Evolutionary conservation across 2,797 vertebrate species (phyloP), one percentile per base, ranked within the genome.

Genomic region (Gymnocypris eckloni): DNA sequence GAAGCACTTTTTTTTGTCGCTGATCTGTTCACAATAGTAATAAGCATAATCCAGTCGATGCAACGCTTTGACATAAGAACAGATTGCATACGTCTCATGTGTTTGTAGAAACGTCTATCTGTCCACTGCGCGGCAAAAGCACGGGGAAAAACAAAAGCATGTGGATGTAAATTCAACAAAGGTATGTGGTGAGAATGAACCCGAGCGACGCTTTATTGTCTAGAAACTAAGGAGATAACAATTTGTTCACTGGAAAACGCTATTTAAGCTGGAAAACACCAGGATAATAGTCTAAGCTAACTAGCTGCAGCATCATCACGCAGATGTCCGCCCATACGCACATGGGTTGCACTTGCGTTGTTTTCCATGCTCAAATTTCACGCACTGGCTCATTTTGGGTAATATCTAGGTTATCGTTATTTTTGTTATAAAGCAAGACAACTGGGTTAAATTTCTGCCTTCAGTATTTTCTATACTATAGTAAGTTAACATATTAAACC

Each of bases 141-240:
- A 88, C 92, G 89, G 88, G 88, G 82, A 89, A 93, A 91, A 95
- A 95, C 93, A 94, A 93, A 95, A 95, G 93, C 94, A 95, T 94
- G 94, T 94, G 90, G 90, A 79, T 87, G 81, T 86, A 87, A 88
- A 88, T 88, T 88, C 85, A 88, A 66, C 82, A 76, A 86, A 82
- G 88, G 90, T 91, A 89, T 54, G 88, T 86, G n/a, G 8, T 18
- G 4, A 18, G 52, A 37, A 79, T 72, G 28, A 48, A 37, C 16
- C 39, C 39, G 78, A 56, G 18, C 20, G 3, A 33, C 25, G 11
- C 39, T 66, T 20, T 64, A 33, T 67, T 72, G 54, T 78, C 22
- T 20, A 66, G 50, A 18, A 72, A 87, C 12, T 20, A 43, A 28
- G n/a, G 8, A 39, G 20, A 16, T 13, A 25, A 48, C 33, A 70